These are phyloP conservation scores for Harpalus rubripes DNA, from an alignment of 2,888 invertebrate species.

Conservation along the genomic window DNA sequence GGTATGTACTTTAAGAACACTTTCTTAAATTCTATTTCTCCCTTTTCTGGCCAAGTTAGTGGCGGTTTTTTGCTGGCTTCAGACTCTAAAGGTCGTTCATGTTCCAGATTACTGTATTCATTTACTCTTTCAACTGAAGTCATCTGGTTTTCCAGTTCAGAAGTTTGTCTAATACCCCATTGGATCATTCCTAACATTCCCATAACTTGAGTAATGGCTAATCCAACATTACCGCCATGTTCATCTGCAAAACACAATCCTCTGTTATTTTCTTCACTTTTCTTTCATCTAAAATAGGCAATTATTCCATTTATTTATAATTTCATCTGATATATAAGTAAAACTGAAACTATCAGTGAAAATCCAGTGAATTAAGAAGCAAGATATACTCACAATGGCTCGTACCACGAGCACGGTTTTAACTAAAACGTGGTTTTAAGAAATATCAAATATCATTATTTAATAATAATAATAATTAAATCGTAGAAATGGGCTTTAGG, in stretches of 20 bases:
- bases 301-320: no score
- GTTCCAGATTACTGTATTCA: slow-evolving; percentile 79
- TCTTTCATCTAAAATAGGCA: no score
- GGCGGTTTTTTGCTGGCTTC: slow-evolving; percentile 82
- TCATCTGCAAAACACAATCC: slow-evolving; percentile 74
- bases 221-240: slow-evolving; percentile 75
- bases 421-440: no score
- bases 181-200: slow-evolving; percentile 82
- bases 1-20: slow-evolving; percentile 85
- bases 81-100: slow-evolving; percentile 85
- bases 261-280: no score
- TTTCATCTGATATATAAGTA: no score
- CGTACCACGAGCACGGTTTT: no score
- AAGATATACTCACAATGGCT: no score
- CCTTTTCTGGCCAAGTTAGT: slow-evolving; percentile 85
- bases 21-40: slow-evolving; percentile 83
- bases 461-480: no score
- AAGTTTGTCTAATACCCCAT: slow-evolving; percentile 88
- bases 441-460: no score
- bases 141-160: slow-evolving; percentile 85
- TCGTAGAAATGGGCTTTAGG: no score
- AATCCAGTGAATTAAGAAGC: no score
- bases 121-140: slow-evolving; percentile 90
- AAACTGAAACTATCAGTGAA: no score
- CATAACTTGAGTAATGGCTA: slow-evolving; percentile 76